Evolutionary conservation across 2,888 invertebrate genomes (phyloP).

Genomic region (Nemotelus nigrinus): DNA sequence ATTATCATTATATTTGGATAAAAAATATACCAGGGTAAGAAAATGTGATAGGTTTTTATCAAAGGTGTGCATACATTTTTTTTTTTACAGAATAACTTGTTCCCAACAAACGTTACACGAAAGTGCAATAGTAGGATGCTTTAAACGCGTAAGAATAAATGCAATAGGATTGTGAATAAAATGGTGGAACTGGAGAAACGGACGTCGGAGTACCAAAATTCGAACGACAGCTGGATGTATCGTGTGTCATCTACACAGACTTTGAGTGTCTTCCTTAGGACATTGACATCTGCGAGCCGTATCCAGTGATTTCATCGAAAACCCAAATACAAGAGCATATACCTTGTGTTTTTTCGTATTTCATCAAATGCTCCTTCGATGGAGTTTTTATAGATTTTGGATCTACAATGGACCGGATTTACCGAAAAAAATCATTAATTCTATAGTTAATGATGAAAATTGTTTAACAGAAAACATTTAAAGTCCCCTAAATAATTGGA

Average conservation of each 20-base stretch:
- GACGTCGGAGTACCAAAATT: constrained; percentile 59
- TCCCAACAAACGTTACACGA: constrained; percentile 16
- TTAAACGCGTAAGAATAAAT: background rate
- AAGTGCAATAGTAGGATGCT: constrained; percentile 1
- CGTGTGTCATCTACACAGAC: constrained; percentile 39
- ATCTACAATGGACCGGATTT: no score
- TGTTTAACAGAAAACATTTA: no score
- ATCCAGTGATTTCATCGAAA: constrained; percentile 1
- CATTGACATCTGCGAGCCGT: background rate
- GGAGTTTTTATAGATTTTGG: no score
- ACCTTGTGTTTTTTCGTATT: background rate
- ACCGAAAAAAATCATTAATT: no score
- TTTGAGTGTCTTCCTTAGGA: constrained; percentile 21
- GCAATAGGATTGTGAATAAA: constrained; percentile 1
- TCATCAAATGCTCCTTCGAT: no score
- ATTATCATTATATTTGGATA: constrained; percentile 1
- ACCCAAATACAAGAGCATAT: constrained; percentile 5
- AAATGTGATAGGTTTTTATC: background rate
- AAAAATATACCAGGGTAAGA: background rate
- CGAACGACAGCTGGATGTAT: constrained; percentile 37
- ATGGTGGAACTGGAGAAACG: constrained; percentile 1
- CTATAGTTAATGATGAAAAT: no score
- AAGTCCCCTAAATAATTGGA: no score
- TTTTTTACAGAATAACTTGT: background rate
- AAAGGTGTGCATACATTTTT: background rate